Evolutionary conservation across 2,888 invertebrate genomes (phyloP).

Genomic region (Arge pagana): DNA sequence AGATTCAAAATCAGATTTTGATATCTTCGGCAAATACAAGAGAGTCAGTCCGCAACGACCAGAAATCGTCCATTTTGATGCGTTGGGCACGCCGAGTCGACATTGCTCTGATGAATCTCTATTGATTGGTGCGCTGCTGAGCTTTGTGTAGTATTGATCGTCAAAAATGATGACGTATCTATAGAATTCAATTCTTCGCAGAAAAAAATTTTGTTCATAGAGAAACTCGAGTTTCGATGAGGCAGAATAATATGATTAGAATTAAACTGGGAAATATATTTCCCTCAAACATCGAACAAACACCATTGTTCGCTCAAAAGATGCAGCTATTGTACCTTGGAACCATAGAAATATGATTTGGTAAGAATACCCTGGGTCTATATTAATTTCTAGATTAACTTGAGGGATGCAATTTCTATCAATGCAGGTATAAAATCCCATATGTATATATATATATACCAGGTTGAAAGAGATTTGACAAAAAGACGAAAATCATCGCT

Average conservation of each 20-base stretch:
- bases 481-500: too few relatives aligned
- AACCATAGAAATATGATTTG: conserved; percentile 47
- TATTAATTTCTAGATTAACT: conserved; percentile 17
- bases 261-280: conserved; percentile 30
- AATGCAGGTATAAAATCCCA: conserved; percentile 12
- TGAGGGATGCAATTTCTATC: conserved; percentile 13
- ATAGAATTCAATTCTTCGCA: conserved; percentile 34
- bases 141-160: conserved; percentile 57
- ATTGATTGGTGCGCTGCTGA: conserved; percentile 38
- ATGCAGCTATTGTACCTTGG: conserved; percentile 36
- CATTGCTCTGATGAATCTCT: conserved; percentile 19
- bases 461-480: too few relatives aligned
- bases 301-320: conserved; percentile 36
- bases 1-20: too few relatives aligned
- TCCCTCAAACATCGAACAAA: conserved; percentile 34
- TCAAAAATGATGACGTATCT: conserved; percentile 50
- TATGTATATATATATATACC: too few relatives aligned
- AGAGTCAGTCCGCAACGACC: conserved; percentile 39
- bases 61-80: conserved; percentile 36
- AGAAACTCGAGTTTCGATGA: conserved; percentile 16
- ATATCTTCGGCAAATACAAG: conserved; percentile 12
- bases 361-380: conserved; percentile 26
- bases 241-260: conserved; percentile 44
- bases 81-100: conserved; percentile 50
- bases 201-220: conserved; percentile 5